Conservation (phyloP, 1,140 invertebrate species). For the Drosophila sp. region DNA sequence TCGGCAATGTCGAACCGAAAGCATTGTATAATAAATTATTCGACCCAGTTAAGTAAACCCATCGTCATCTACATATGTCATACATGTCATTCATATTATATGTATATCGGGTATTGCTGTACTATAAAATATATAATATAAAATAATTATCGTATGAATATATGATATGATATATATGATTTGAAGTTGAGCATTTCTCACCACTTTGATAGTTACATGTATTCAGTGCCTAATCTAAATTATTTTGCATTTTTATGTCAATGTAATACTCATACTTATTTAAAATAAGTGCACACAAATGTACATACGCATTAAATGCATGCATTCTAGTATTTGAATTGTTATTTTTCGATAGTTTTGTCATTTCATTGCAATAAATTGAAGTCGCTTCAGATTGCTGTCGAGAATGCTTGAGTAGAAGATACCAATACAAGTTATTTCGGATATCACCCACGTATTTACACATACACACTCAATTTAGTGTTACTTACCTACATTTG, state of each 20-base stretch:
- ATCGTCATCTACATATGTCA: background rate
- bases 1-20: too few relatives aligned
- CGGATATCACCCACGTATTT: too few relatives aligned
- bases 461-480: too few relatives aligned
- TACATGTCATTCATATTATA: background rate
- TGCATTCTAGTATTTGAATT: background rate
- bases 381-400: too few relatives aligned
- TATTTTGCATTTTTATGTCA: background rate
- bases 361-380: too few relatives aligned
- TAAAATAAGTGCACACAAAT: background rate
- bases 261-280: too few relatives aligned
- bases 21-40: background rate
- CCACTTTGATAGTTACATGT: background rate
- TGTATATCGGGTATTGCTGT: background rate
- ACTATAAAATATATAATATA: too few relatives aligned
- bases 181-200: background rate
- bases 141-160: background rate
- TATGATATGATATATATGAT: slow-evolving; percentile 7
- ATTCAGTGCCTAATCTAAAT: background rate
- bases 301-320: background rate
- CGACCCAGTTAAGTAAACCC: background rate
- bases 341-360: too few relatives aligned
- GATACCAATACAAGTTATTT: too few relatives aligned
- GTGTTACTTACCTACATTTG: too few relatives aligned
- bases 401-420: too few relatives aligned